Evolutionary conservation across 2,113 vertebrate species (phyloP), one percentile per base, ranked within the genome.

Genomic region (Salvelinus namaycush): DNA sequence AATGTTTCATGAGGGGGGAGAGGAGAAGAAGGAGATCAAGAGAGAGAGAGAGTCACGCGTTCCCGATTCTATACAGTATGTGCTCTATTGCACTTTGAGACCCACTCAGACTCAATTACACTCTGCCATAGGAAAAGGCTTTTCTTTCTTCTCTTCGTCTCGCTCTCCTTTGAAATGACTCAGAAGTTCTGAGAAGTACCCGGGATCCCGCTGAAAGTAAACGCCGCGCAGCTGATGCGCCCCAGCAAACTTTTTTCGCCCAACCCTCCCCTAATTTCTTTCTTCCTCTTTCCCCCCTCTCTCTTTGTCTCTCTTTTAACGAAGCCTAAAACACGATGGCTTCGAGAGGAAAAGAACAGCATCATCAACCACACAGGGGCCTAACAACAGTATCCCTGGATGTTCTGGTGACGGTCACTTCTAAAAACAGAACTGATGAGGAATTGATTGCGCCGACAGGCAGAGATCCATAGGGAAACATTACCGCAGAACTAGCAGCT

Each of bases 1-100:
- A 90, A 91, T 90, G 83, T 88, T 91, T 84, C 9, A 89, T 88
- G 54, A 84, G 34, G 16, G 13, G 51, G 26, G 6, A n/a, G 4
- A 6, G 27, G 39, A 22, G 20, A 49, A 44, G 27, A 44, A 20
- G 65, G 77, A 80, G 16, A 16, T 3, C 2, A 4, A 59, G 57
- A 6, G 57, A 59, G 57, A 20, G 26, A 1, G 26, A 26, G 26
- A 26, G 26, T 26, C 26, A 26, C 26, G 26, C 26, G 26, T 26
- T 39, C 8, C 39, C 2, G 8, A 57, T 13, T 13, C 51, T 18
- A 13, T 57, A 20, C 51, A 39, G 39, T 39, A 39, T 39, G 39
- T 9, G 39, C 39, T 39, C 39, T 39, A 39, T 39, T 39, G 39
- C 39, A 39, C 39, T 39, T 39, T 39, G 8, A 39, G 39, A 9